Evolutionary conservation across 2,797 vertebrate species (phyloP).

Genomic region (Muscicapa comitata): DNA sequence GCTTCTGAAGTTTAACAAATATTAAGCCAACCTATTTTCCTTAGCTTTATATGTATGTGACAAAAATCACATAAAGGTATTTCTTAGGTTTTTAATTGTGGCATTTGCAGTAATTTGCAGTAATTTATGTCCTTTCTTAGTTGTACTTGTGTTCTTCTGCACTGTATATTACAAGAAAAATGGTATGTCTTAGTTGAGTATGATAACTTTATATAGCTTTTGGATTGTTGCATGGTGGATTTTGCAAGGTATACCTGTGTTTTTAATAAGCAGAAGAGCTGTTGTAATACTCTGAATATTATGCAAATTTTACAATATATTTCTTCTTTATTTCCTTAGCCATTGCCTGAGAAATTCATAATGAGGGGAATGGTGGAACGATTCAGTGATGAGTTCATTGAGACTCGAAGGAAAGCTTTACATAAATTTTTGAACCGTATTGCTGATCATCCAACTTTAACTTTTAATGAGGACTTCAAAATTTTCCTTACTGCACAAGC

Average conservation of each 20-base stretch:
- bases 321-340: conserved; percentile 72
- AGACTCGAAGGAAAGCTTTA: conserved; percentile 89
- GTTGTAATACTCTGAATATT: neutral
- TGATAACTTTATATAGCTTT: neutral
- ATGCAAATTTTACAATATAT: neutral
- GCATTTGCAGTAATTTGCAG: neutral
- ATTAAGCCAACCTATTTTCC: neutral
- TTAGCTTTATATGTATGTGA: neutral
- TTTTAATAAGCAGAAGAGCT: neutral
- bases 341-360: conserved; percentile 96
- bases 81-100: neutral
- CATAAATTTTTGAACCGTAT: conserved; percentile 90
- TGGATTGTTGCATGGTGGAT: neutral
- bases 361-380: conserved; percentile 96
- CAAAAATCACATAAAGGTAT: neutral
- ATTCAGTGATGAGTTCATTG: conserved; percentile 93
- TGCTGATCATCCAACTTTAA: conserved; percentile 90
- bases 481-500: conserved; percentile 90
- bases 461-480: conserved; percentile 88
- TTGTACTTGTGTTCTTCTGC: neutral
- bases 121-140: neutral
- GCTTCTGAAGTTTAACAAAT: neutral
- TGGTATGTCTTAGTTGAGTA: neutral
- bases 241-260: neutral
- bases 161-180: neutral